Evolutionary conservation across 2,888 invertebrate species (phyloP), one percentile per base, ranked within the genome.

Genomic region (Aquatica leii): DNA sequence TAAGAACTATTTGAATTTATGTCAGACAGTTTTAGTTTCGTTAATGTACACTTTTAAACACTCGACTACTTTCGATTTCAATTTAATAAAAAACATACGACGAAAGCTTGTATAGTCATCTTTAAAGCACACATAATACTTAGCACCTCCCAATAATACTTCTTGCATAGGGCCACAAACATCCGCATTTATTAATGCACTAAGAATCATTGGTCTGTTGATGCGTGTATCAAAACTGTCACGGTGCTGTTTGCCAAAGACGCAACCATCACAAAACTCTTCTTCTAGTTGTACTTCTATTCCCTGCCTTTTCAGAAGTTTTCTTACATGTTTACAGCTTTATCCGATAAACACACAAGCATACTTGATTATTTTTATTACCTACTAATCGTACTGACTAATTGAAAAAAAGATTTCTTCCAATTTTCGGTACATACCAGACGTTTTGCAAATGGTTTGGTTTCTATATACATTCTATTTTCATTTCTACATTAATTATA

Each of bases 101-200:
- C 67, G 59, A 55, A 58, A 69, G 14, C 61, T 67, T 14, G 64
- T 61, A 12, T 49, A 68, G 14, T 71, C 66, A 54, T 71, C 68
- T 40, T 67, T 71, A 46, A 71, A n/a, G 56, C 41, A 6, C n/a
- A n/a, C n/a, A n/a, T n/a, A n/a, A n/a, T n/a, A n/a, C n/a, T n/a
- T n/a, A n/a, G n/a, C n/a, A n/a, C 62, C 62, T 11, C 65, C 56
- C 14, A 69, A 11, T 6, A 66, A 69, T 31, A 6, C 31, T 31
- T 18, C 31, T 43, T 5, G 12, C 59, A 70, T 69, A 12, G 69
- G 69, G 8, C 69, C 66, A 17, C 57, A 55, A 70, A 68, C 1
- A 63, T 59, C 34, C n/a, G n/a, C n/a, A n/a, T n/a, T n/a, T n/a
- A n/a, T n/a, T n/a, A 11, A 12, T 34, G 31, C 37, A n/a, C 37